These are phyloP conservation scores for Oegoconia quadripuncta DNA, from an alignment of 2,888 invertebrate genomes.

Conservation along the genomic window DNA sequence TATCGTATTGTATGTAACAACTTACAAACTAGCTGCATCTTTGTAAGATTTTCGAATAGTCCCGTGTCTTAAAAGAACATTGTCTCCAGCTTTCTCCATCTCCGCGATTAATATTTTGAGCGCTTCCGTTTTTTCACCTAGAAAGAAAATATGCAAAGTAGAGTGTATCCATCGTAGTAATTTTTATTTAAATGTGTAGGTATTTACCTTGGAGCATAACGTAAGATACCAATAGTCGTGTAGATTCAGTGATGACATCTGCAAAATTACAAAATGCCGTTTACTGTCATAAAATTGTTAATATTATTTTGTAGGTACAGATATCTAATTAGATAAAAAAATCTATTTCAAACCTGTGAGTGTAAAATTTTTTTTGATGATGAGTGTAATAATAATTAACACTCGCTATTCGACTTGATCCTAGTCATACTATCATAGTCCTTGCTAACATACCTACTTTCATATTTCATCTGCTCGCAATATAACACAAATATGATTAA, in stretches of 20 bases:
- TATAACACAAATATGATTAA: no score
- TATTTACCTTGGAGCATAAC: constrained; percentile 47
- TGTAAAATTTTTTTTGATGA: no score
- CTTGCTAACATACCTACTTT: no score
- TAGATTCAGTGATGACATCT: constrained; percentile 47
- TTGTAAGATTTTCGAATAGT: constrained; percentile 45
- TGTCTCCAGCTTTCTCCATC: constrained; percentile 41
- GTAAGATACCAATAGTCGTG: constrained; percentile 47
- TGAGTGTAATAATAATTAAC: no score
- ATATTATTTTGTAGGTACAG: no score
- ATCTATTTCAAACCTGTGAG: no score
- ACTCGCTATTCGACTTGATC: no score
- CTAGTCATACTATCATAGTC: no score
- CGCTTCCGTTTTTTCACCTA: constrained; percentile 53
- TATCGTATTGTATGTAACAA: no score
- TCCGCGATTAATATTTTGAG: constrained; percentile 41
- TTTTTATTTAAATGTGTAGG: not conserved
- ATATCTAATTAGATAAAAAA: no score
- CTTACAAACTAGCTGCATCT: constrained; percentile 37
- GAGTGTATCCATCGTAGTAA: not conserved
- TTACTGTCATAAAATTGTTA: constrained; percentile 11
- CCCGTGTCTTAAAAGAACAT: constrained; percentile 57
- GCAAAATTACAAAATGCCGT: no score
- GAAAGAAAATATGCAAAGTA: constrained; percentile 7
- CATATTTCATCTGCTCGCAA: no score